Evolutionary conservation across 2,888 invertebrate genomes (phyloP).

Genomic region (Lumbricus terrestris): DNA sequence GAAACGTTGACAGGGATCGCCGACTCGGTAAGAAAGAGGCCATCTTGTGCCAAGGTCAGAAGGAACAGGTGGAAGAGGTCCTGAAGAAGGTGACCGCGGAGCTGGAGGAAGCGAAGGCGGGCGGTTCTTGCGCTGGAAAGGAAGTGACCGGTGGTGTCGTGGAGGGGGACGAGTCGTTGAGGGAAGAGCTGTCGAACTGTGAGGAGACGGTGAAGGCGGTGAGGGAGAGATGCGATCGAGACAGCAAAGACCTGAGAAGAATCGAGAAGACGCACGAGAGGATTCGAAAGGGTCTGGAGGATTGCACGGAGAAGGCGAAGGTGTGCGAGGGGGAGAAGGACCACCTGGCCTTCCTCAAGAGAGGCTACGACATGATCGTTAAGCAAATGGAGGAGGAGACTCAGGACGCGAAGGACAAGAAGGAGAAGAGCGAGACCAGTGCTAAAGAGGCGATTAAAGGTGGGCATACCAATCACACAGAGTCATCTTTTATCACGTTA

Average conservation of each 20-base stretch:
- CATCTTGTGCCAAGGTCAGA: not conserved
- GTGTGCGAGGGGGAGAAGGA: not conserved
- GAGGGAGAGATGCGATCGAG: slow-evolving; percentile 12
- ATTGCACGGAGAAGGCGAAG: not conserved
- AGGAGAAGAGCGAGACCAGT: not conserved
- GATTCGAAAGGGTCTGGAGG: not conserved
- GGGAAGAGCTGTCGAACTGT: not conserved
- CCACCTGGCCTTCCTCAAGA: slow-evolving; percentile 9
- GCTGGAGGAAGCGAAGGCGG: not conserved
- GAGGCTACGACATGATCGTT: not conserved
- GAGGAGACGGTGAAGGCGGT: slow-evolving; percentile 17
- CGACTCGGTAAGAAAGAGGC: not conserved
- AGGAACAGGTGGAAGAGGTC: not conserved
- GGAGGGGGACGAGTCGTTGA: not conserved
- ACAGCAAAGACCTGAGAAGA: not conserved
- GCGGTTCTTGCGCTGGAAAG: not conserved
- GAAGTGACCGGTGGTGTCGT: not conserved
- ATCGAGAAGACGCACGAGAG: slow-evolving; percentile 4
- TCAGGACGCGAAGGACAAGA: not conserved
- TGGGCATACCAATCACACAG: not conserved
- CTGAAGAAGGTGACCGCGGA: not conserved
- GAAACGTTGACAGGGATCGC: not conserved
- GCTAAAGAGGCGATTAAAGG: slow-evolving; percentile 6
- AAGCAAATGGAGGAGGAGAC: not conserved
- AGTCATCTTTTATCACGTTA: too few species aligned